Percentiles rank a stretch among this genome's conserved stretches.
phyloP scores from a whole-genome alignment of 2,797 vertebrate species.

The Chelon auratus region DNA sequence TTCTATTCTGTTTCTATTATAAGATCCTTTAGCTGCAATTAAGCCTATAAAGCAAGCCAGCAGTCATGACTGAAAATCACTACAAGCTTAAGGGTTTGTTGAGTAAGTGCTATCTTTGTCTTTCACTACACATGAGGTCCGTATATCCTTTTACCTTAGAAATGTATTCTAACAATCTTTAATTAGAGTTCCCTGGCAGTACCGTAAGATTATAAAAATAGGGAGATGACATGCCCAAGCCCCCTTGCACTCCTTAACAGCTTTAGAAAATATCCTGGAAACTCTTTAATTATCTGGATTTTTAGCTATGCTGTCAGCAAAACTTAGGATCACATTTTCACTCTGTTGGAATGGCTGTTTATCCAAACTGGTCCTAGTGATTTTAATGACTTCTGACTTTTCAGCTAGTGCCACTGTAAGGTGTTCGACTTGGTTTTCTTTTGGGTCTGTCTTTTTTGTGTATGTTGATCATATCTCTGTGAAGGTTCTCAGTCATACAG shows the following conservation, averaged over 20 bases:
- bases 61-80: conserved; percentile 38
- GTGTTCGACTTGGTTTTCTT: too few relatives aligned
- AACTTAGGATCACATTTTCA: not conserved
- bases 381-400: not conserved
- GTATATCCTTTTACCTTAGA: not conserved
- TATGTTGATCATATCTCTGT: not conserved
- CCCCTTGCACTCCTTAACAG: not conserved
- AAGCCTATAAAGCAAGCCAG: conserved; percentile 29
- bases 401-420: not conserved
- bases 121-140: conserved; percentile 1
- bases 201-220: not conserved
- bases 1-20: conserved; percentile 38
- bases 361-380: not conserved
- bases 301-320: not conserved
- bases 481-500: too few relatives aligned
- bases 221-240: not conserved
- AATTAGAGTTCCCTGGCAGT: not conserved
- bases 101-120: not conserved
- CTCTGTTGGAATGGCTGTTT: not conserved
- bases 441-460: not conserved
- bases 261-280: not conserved
- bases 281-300: not conserved
- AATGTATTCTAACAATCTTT: not conserved
- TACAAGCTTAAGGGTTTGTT: conserved; percentile 20
- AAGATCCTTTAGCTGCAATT: conserved; percentile 44